A percentile compares a stretch with the other conserved stretches of the same genome.
Conservation (phyloP, 2,113 vertebrate species). For the Eptesicus fuscus region DNA sequence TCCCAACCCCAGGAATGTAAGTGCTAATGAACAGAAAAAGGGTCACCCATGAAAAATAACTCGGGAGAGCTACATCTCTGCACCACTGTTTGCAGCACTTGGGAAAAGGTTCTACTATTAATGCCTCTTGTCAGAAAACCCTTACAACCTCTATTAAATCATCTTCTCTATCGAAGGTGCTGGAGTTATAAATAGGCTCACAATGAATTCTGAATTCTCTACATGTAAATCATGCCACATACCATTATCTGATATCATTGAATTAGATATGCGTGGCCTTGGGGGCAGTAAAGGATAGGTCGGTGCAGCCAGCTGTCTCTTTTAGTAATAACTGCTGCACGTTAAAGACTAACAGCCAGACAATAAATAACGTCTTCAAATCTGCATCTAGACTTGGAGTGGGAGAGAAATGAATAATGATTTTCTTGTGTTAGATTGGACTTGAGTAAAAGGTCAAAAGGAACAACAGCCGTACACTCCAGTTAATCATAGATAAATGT, state of each 20-base stretch:
- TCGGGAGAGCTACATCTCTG: not conserved
- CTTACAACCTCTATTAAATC: conserved; percentile 71
- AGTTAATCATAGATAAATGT: conserved; percentile 33
- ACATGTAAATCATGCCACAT: conserved; percentile 72
- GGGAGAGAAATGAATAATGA: conserved; percentile 61
- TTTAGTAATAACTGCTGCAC: conserved; percentile 58
- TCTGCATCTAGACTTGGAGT: conserved; percentile 63
- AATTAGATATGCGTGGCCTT: conserved; percentile 64
- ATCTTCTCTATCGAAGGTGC: conserved; percentile 50
- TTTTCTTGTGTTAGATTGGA: conserved; percentile 53
- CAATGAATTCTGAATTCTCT: conserved; percentile 75
- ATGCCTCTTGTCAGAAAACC: conserved; percentile 69
- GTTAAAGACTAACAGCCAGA: conserved; percentile 54
- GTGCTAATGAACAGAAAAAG: conserved; percentile 70
- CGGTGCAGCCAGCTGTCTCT: conserved; percentile 64
- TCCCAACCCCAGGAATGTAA: conserved; percentile 64
- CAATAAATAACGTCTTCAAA: conserved; percentile 72
- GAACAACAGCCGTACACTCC: not conserved
- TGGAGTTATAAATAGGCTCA: conserved; percentile 74
- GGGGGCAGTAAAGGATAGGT: conserved; percentile 53
- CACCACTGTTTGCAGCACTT: conserved; percentile 31
- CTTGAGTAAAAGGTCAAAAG: conserved; percentile 61
- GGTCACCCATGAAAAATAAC: conserved; percentile 58
- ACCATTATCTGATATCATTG: conserved; percentile 75
- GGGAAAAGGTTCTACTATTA: conserved; percentile 66